Percentiles rank a stretch among this genome's conserved stretches.
Evolutionary conservation across 2,888 invertebrate species (phyloP).

Genomic region (Andrena trimmerana): DNA sequence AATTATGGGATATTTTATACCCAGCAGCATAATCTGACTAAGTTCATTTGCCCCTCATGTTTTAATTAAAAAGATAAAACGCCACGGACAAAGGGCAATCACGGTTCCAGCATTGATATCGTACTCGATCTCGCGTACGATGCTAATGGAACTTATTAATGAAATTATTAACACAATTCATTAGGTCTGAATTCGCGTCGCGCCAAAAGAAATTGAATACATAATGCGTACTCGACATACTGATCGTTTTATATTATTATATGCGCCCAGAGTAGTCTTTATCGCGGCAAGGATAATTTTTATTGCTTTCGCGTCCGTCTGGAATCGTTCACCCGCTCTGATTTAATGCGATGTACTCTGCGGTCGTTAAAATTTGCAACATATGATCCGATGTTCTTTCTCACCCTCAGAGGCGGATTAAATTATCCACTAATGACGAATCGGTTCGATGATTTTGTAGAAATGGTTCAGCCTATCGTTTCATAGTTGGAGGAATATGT

Average conservation of each 20-base stretch:
- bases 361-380: constrained; percentile 8
- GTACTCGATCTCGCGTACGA: neutral
- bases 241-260: constrained; percentile 10
- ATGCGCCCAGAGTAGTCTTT: neutral
- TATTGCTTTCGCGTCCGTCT: neutral
- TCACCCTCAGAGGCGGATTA: neutral
- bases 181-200: constrained; percentile 5
- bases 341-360: constrained; percentile 19
- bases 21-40: neutral
- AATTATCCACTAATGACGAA: constrained; percentile 10
- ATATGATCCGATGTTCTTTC: constrained; percentile 12
- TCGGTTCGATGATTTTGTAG: constrained; percentile 10
- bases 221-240: constrained; percentile 7
- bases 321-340: constrained; percentile 1
- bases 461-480: neutral
- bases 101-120: neutral
- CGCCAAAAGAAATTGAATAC: constrained; percentile 7
- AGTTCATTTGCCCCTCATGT: neutral
- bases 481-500: no score
- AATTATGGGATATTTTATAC: neutral
- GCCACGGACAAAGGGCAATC: constrained; percentile 11
- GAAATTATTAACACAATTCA: constrained; percentile 18
- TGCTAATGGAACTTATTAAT: constrained; percentile 16
- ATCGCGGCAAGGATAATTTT: constrained; percentile 11
- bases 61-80: constrained; percentile 26